Evolutionary conservation across 2,113 vertebrate species (phyloP).

Genomic region (Pedetes capensis): DNA sequence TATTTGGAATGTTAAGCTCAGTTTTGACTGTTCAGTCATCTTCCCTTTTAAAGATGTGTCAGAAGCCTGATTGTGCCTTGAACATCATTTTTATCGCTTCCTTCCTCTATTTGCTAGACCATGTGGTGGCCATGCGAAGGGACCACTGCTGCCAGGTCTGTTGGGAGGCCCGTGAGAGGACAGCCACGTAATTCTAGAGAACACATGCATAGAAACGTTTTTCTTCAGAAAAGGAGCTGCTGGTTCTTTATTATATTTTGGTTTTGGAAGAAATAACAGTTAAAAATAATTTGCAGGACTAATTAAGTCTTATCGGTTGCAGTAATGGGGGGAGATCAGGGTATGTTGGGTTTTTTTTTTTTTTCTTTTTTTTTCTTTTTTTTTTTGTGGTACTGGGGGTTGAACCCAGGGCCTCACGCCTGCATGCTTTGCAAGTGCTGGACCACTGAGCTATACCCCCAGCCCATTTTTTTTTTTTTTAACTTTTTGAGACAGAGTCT

Average conservation of each 20-base stretch:
- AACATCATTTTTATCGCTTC: background rate
- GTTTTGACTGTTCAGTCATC: background rate
- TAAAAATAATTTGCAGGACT: background rate
- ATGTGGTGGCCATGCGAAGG: background rate
- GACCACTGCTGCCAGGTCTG: background rate
- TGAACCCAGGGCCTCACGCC: no score
- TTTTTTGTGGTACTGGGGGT: no score
- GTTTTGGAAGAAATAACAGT: background rate
- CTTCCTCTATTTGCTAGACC: slow-evolving; percentile 45
- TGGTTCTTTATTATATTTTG: background rate
- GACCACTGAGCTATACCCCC: no score
- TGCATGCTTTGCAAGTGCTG: no score
- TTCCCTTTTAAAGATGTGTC: background rate
- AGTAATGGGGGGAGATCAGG: background rate
- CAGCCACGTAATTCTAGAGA: background rate
- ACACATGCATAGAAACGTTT: background rate
- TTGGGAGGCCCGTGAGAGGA: background rate
- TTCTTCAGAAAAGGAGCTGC: background rate
- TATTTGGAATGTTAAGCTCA: background rate
- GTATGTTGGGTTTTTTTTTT: no score
- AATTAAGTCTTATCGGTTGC: background rate
- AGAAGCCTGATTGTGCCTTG: slow-evolving; percentile 35
- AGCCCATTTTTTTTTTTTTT: no score
- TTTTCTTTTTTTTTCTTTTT: no score
- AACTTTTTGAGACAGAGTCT: no score